Percentiles rank a stretch among this genome's conserved stretches.
Conservation (phyloP, 2,797 vertebrate genomes). For the Lutjanus argentimaculatus region DNA sequence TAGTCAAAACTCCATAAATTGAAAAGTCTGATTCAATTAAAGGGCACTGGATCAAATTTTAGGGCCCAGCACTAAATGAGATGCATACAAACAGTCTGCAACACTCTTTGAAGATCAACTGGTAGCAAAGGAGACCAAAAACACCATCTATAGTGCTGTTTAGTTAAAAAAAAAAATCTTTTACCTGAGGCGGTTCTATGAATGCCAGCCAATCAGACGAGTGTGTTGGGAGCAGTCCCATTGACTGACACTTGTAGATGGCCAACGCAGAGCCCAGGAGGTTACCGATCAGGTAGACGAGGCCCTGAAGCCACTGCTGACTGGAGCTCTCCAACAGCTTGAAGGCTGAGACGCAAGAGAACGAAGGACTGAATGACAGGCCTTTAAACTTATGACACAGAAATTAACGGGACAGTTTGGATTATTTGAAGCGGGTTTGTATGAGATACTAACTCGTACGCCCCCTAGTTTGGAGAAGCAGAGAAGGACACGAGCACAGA, state of each 20-base stretch:
- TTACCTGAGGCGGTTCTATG: constrained; percentile 95
- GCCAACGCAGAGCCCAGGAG: constrained; percentile 94
- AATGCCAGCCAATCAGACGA: constrained; percentile 98
- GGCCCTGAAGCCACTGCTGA: constrained; percentile 95
- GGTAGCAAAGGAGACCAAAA: too few species aligned
- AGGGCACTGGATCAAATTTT: not conserved
- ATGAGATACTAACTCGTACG: too few species aligned
- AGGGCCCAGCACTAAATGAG: too few species aligned
- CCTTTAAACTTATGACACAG: not conserved
- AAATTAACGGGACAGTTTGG: not conserved
- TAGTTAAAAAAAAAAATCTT: not conserved
- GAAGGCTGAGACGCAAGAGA: constrained; percentile 86
- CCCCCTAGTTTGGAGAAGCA: too few species aligned
- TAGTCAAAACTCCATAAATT: not conserved
- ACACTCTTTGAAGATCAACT: too few species aligned
- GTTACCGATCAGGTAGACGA: constrained; percentile 96
- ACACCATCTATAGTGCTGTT: not conserved
- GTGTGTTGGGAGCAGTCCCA: constrained; percentile 96
- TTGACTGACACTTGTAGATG: constrained; percentile 98
- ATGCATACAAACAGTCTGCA: too few species aligned
- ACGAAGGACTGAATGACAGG: not conserved
- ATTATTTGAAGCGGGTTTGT: too few species aligned
- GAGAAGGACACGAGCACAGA: too few species aligned
- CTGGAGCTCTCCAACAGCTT: constrained; percentile 98
- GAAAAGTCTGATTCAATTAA: not conserved